Conservation (phyloP, 2,888 invertebrate species). For the Sinohyriopsis cumingii region DNA sequence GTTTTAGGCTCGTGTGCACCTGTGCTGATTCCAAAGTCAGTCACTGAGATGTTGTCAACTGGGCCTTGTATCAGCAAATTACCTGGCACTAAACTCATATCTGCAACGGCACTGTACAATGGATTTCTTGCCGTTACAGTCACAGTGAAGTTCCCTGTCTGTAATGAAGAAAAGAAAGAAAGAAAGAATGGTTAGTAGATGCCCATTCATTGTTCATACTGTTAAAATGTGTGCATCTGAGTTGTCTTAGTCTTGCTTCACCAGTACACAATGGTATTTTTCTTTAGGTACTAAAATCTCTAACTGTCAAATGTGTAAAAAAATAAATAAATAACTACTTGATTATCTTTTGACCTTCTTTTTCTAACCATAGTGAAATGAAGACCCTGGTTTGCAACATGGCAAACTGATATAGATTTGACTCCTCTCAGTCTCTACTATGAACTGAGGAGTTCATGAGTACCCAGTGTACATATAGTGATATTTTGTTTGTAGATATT, state of each 20-base stretch:
- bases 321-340: background rate
- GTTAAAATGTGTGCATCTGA: too few relatives aligned
- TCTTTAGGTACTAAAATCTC: background rate
- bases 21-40: conserved; percentile 22
- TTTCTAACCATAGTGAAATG: too few relatives aligned
- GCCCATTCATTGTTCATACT: too few relatives aligned
- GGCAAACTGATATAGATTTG: too few relatives aligned
- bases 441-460: too few relatives aligned
- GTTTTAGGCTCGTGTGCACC: conserved; percentile 31
- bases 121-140: conserved; percentile 32
- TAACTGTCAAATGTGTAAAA: background rate
- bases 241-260: too few relatives aligned
- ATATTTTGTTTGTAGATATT: too few relatives aligned
- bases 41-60: conserved; percentile 29
- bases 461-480: too few relatives aligned
- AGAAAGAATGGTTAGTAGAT: too few relatives aligned
- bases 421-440: too few relatives aligned
- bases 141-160: conserved; percentile 27
- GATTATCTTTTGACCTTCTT: too few relatives aligned
- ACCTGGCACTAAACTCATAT: background rate
- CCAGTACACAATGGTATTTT: background rate
- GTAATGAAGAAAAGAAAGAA: conserved; percentile 11
- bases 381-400: too few relatives aligned
- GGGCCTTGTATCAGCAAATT: conserved; percentile 32
- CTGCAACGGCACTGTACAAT: conserved; percentile 6